Evolutionary conservation across 92 coral and sea anemone genomes (phyloP).

Genomic region (Metridium senile): DNA sequence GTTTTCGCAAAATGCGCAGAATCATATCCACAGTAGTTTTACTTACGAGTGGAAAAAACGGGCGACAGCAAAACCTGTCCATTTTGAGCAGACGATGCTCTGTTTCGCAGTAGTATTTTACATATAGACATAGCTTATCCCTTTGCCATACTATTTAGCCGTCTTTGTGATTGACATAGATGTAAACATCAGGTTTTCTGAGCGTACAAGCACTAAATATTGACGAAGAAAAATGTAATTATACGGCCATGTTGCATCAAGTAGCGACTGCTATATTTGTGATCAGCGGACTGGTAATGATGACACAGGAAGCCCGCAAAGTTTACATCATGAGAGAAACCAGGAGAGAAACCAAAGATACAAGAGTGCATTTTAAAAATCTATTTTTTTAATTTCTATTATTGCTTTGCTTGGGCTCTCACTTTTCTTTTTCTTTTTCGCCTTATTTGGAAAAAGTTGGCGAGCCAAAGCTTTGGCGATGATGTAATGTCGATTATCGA

Average conservation of each 20-base stretch:
- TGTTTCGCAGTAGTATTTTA: not conserved
- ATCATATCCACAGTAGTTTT: no score
- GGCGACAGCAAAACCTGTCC: not conserved
- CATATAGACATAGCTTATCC: constrained; percentile 11
- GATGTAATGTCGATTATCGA: not conserved
- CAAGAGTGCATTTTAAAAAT: no score
- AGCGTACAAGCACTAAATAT: not conserved
- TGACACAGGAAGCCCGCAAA: constrained; percentile 5
- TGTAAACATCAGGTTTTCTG: not conserved
- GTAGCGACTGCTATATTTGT: constrained; percentile 1
- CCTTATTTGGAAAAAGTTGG: constrained; percentile 3
- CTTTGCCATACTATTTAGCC: not conserved
- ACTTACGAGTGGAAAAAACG: not conserved
- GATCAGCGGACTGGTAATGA: not conserved
- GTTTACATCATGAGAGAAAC: not conserved
- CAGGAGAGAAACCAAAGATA: no score
- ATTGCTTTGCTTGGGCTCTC: not conserved
- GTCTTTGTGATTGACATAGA: not conserved
- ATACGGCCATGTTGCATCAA: not conserved
- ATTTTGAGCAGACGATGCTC: constrained; percentile 23
- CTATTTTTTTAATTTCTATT: no score
- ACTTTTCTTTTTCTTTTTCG: not conserved
- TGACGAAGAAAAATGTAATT: not conserved
- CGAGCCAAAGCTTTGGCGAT: not conserved
- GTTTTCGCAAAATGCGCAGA: no score